Evolutionary conservation across 2,888 invertebrate species (phyloP).

Genomic region (Beris morrisii): DNA sequence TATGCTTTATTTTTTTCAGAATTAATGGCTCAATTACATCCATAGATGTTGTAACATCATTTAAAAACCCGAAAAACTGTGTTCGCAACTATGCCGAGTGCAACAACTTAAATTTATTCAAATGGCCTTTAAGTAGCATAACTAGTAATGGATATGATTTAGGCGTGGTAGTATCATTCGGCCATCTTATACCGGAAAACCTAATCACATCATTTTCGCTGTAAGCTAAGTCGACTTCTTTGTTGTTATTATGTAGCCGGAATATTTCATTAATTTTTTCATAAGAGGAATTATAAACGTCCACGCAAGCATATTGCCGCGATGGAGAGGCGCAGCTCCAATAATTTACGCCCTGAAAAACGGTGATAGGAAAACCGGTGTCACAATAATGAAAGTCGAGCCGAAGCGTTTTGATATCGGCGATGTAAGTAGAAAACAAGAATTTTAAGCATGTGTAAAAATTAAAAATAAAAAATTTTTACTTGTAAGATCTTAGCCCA

Average conservation of each 20-base stretch:
- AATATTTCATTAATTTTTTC: conserved; percentile 34
- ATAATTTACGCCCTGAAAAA: conserved; percentile 82
- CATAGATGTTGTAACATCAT: conserved; percentile 73
- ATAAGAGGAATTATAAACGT: conserved; percentile 88
- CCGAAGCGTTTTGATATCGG: conserved; percentile 83
- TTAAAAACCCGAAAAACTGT: conserved; percentile 63
- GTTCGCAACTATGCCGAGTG: conserved; percentile 70
- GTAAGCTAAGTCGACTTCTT: conserved; percentile 60
- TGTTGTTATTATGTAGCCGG: neutral
- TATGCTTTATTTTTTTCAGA: too few species aligned
- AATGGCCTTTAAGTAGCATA: conserved; percentile 66
- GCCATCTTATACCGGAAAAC: conserved; percentile 79
- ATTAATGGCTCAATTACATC: conserved; percentile 33
- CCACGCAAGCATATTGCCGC: conserved; percentile 87
- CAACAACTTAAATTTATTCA: conserved; percentile 62
- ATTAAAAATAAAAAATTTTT: neutral
- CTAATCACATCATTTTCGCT: conserved; percentile 77
- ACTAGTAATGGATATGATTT: conserved; percentile 66
- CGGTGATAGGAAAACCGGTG: conserved; percentile 79
- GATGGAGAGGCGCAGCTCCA: conserved; percentile 93
- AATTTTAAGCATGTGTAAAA: neutral
- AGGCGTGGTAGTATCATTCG: conserved; percentile 92
- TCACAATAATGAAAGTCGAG: conserved; percentile 85
- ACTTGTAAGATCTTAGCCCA: conserved; percentile 57
- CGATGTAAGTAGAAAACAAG: conserved; percentile 54